Evolutionary conservation across 2,797 vertebrate species (phyloP).

Genomic region (Podargus strigoides): DNA sequence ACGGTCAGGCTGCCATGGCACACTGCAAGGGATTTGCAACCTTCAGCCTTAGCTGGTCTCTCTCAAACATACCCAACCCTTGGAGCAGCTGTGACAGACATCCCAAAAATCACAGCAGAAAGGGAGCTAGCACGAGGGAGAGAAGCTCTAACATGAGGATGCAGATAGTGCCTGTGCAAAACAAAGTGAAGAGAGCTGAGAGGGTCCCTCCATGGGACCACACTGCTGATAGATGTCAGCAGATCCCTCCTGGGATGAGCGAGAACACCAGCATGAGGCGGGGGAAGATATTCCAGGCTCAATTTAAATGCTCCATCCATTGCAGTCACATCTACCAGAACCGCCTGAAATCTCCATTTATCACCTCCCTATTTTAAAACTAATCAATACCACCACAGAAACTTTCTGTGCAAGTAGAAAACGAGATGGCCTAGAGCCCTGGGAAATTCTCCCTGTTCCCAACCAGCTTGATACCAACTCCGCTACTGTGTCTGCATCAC

Average conservation of each 20-base stretch:
- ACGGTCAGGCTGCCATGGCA: neutral
- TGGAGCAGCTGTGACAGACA: neutral
- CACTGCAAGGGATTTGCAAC: neutral
- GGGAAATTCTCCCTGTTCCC: neutral
- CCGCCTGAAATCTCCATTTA: slow-evolving; percentile 38
- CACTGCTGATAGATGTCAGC: neutral
- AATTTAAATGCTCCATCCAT: neutral
- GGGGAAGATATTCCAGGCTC: slow-evolving; percentile 2
- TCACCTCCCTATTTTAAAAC: slow-evolving; percentile 37
- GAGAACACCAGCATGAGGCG: neutral
- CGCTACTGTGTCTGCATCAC: neutral
- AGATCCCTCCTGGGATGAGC: neutral
- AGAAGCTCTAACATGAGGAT: neutral
- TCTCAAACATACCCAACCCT: neutral
- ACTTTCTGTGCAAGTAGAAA: neutral
- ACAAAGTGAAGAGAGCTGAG: neutral
- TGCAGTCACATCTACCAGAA: slow-evolving; percentile 17
- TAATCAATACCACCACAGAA: slow-evolving; percentile 32
- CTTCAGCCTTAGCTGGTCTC: neutral
- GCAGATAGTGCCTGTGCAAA: neutral
- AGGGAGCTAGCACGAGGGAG: neutral
- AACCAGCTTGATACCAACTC: neutral
- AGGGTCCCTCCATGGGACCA: neutral
- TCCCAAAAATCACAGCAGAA: neutral
- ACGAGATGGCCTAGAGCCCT: slow-evolving; percentile 13